phyloP scores from a whole-genome alignment of 2,888 invertebrate species.

The Drosophila dives region DNA sequence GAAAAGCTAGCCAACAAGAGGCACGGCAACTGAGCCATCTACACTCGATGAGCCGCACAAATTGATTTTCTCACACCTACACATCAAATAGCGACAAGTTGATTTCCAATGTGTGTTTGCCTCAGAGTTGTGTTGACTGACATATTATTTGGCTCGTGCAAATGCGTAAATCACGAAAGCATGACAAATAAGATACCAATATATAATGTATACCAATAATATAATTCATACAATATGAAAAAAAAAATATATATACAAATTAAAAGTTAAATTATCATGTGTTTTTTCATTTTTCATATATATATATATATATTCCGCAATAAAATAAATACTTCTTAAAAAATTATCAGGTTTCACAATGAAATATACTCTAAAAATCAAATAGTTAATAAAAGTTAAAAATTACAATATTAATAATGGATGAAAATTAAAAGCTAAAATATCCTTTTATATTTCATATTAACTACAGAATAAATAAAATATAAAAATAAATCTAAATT shows the following conservation, averaged over 20 bases:
- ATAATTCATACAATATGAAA: background rate
- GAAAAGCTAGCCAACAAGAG: slow-evolving; percentile 48
- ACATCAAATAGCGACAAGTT: slow-evolving; percentile 54
- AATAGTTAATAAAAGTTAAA: no score
- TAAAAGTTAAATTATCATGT: background rate
- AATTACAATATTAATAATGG: background rate
- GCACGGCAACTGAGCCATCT: slow-evolving; percentile 31
- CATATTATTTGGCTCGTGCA: background rate
- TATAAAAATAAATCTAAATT: background rate
- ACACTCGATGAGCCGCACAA: slow-evolving; percentile 52
- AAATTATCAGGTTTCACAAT: no score
- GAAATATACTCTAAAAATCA: no score
- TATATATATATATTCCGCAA: background rate
- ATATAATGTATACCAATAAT: background rate
- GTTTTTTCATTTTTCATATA: background rate
- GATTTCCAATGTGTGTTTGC: slow-evolving; percentile 50
- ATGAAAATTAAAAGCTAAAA: background rate
- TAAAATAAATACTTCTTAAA: no score
- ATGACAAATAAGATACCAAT: background rate
- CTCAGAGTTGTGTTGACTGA: background rate
- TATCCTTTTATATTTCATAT: background rate
- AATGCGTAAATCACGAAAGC: background rate
- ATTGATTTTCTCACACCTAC: slow-evolving; percentile 74
- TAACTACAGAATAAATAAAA: background rate
- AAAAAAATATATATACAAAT: background rate